Evolutionary conservation across 2,797 vertebrate species (phyloP), one percentile per base, ranked within the genome.

Genomic region (Thunnus albacares): DNA sequence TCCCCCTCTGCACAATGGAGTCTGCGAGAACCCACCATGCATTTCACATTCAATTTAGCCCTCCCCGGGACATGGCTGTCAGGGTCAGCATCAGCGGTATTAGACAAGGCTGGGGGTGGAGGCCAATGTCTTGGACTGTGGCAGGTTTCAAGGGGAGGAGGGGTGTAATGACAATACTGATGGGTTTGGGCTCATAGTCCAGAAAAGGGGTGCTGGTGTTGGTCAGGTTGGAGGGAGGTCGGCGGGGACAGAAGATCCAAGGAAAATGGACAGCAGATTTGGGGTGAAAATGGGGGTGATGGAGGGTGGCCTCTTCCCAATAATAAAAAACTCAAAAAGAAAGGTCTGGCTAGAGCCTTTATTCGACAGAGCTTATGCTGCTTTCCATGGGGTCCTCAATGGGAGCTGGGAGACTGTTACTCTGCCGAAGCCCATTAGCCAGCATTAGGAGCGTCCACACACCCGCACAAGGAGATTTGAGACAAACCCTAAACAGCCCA

Each of bases 31-130:
- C 96, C 96, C 95, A 95, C 96, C 95, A 97, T 96, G 97, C 97
- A 98, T 97, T 98, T 98, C 97, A 97, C 97, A 98, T 98, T 97
- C 97, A 98, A 99, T 98, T 98, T 98, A 97, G 97, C 97, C 97
- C 97, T 97, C 92, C 90, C 92, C 81, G 89, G 93, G 94, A 95
- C 93, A 95, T 90, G 92, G 93, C 93, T 94, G 93, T 93, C 94
- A 94, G 94, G 94, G 94, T 95, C 94, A 95, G 90, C 90, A 86
- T 89, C 60, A 81, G 87, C 56, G 53, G 85, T 91, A 91, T 93
- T 89, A 93, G 89, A 93, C 90, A 78, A 87, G 88, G 83, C 81
- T 87, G 88, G 90, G 91, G 90, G 90, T 82, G 89, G 86, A 91
- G 92, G 93, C 88, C 87, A 82, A 83, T 85, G 87, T 90, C 79